Evolutionary conservation across 2,113 vertebrate species (phyloP).

Genomic region (Oostethus manadensis): DNA sequence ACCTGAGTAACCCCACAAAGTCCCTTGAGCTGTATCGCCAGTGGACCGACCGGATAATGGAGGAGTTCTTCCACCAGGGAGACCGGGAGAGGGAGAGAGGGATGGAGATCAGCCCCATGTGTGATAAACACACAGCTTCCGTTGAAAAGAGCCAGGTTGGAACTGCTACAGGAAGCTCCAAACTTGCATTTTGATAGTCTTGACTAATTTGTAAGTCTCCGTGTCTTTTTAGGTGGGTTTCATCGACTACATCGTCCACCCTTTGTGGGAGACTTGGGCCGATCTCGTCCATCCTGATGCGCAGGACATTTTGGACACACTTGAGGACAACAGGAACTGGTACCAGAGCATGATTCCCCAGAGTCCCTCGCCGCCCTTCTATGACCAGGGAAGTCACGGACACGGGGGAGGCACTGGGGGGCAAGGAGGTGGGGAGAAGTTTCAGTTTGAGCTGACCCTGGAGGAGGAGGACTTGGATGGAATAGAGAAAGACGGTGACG

Average conservation of each 20-base stretch:
- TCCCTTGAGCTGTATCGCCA: constrained; percentile 95
- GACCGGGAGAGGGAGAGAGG: constrained; percentile 92
- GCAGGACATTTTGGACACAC: constrained; percentile 95
- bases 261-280: constrained; percentile 98
- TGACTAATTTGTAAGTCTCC: not conserved
- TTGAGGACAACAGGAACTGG: constrained; percentile 99
- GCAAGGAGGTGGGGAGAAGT: constrained; percentile 83
- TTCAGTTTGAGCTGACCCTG: constrained; percentile 95
- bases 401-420: constrained; percentile 72
- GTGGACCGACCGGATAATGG: constrained; percentile 98
- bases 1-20: constrained; percentile 97
- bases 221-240: constrained; percentile 84
- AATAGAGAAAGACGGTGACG: constrained; percentile 80
- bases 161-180: not conserved
- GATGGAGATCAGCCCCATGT: constrained; percentile 99
- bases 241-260: constrained; percentile 97
- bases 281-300: constrained; percentile 97
- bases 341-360: constrained; percentile 99
- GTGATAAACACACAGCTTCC: constrained; percentile 94
- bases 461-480: constrained; percentile 94
- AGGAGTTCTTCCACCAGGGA: constrained; percentile 98
- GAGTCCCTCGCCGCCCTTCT: constrained; percentile 92
- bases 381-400: constrained; percentile 82
- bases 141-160: constrained; percentile 97
- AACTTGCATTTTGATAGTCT: not conserved